A percentile compares a stretch with the other conserved stretches of the same genome.
phyloP scores from a whole-genome alignment of 1,140 invertebrate genomes.

The Nilaparvata lugens region DNA sequence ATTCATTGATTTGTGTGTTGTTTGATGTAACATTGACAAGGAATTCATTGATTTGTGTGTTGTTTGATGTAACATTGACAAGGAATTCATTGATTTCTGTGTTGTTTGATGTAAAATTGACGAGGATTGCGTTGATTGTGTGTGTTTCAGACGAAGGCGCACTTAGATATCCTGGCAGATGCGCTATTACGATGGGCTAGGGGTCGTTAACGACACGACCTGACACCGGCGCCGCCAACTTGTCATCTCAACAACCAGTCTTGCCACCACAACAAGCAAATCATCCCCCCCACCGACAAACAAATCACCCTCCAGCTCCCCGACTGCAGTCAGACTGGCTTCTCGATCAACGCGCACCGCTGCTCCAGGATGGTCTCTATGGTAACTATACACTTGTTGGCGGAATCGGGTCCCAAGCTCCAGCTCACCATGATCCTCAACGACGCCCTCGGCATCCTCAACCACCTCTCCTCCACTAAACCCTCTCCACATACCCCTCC shows the following conservation, averaged over 20 bases:
- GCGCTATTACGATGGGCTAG: slow-evolving; percentile 85
- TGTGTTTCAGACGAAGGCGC: slow-evolving; percentile 81
- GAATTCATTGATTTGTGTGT: too few species aligned
- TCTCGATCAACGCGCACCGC: neutral
- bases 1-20: too few species aligned
- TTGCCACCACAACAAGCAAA: neutral
- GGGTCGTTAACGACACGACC: slow-evolving; percentile 55
- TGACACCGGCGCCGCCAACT: slow-evolving; percentile 6
- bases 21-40: too few species aligned
- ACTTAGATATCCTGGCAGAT: slow-evolving; percentile 86
- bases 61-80: too few species aligned
- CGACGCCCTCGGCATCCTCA: neutral
- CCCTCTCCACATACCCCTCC: slow-evolving; percentile 2
- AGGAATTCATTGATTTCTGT: too few species aligned
- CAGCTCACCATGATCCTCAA: too few species aligned
- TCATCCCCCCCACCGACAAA: neutral
- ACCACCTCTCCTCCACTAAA: slow-evolving; percentile 7
- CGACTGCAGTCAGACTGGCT: neutral
- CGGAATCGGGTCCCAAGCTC: too few species aligned
- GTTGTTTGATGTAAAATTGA: too few species aligned
- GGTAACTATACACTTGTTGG: too few species aligned
- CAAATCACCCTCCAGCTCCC: slow-evolving; percentile 1
- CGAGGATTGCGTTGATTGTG: neutral
- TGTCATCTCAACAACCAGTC: slow-evolving; percentile 8
- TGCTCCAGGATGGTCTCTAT: neutral